Evolutionary conservation across 2,797 vertebrate genomes (phyloP).

Genomic region (Hippoglossus hippoglossus): DNA sequence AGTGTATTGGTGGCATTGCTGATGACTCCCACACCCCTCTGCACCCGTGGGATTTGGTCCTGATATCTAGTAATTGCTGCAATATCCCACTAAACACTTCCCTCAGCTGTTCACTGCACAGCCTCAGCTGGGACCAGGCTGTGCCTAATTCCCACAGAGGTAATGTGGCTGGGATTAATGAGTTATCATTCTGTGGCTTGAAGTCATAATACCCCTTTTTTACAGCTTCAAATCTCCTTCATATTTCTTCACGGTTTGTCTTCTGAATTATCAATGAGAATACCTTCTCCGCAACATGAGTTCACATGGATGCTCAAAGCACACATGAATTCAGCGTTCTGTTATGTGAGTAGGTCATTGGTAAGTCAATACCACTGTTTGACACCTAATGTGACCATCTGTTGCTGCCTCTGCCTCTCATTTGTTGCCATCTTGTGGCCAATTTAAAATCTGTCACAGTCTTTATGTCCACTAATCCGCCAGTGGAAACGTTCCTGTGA

Average conservation of each 20-base stretch:
- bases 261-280: background rate
- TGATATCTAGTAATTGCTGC: slow-evolving; percentile 7
- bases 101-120: slow-evolving; percentile 17
- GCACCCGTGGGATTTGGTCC: slow-evolving; percentile 4
- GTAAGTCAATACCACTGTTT: slow-evolving; percentile 33
- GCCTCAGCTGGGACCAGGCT: slow-evolving; percentile 21
- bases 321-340: slow-evolving; percentile 1
- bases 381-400: slow-evolving; percentile 55
- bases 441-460: slow-evolving; percentile 45
- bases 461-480: slow-evolving; percentile 14
- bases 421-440: slow-evolving; percentile 77
- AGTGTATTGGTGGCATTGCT: background rate
- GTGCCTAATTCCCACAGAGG: slow-evolving; percentile 2
- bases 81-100: slow-evolving; percentile 22
- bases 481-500: slow-evolving; percentile 1
- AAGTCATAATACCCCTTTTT: background rate
- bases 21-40: slow-evolving; percentile 20
- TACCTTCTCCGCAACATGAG: background rate
- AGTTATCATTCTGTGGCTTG: slow-evolving; percentile 5
- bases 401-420: slow-evolving; percentile 57
- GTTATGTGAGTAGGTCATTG: slow-evolving; percentile 41
- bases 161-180: slow-evolving; percentile 26
- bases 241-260: background rate
- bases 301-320: background rate
- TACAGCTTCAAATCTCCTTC: background rate